phyloP scores from a whole-genome alignment of 2,888 invertebrate genomes.

The Deilephila elpenor region DNA sequence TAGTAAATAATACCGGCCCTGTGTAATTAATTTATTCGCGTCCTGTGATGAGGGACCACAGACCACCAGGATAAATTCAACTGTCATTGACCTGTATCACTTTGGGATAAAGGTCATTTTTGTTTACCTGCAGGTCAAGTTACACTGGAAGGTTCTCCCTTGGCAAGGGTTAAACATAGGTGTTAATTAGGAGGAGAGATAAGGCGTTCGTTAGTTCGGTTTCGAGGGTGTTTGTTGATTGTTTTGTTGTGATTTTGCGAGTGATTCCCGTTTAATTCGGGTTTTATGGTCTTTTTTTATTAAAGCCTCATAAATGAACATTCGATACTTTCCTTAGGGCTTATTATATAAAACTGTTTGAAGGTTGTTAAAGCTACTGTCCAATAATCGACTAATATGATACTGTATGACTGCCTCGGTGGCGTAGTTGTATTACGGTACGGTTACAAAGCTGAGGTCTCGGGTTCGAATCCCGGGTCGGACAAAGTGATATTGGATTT shows the following conservation, averaged over 20 bases:
- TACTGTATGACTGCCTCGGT: too few species aligned
- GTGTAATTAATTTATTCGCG: conserved; percentile 52
- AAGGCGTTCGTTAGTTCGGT: conserved; percentile 53
- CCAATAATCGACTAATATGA: too few species aligned
- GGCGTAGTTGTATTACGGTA: too few species aligned
- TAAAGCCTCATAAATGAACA: not conserved
- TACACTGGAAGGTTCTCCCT: conserved; percentile 21
- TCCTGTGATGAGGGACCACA: conserved; percentile 46
- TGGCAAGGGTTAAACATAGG: conserved; percentile 47
- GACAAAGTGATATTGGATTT: too few species aligned
- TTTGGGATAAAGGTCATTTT: conserved; percentile 34
- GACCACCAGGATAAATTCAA: not conserved
- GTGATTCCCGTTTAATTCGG: conserved; percentile 24
- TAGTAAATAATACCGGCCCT: conserved; percentile 41
- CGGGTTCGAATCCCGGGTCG: too few species aligned
- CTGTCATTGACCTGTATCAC: not conserved
- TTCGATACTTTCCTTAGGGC: not conserved
- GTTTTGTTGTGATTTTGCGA: conserved; percentile 25
- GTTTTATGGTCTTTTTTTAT: not conserved
- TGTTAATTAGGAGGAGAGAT: conserved; percentile 55
- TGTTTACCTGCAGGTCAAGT: not conserved
- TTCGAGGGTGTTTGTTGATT: conserved; percentile 35
- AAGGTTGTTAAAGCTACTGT: too few species aligned
- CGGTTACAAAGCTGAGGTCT: too few species aligned
- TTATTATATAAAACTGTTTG: too few species aligned